These are phyloP conservation scores for Myripristis murdjan DNA, from an alignment of 2,797 vertebrate genomes.

Conservation along the genomic window DNA sequence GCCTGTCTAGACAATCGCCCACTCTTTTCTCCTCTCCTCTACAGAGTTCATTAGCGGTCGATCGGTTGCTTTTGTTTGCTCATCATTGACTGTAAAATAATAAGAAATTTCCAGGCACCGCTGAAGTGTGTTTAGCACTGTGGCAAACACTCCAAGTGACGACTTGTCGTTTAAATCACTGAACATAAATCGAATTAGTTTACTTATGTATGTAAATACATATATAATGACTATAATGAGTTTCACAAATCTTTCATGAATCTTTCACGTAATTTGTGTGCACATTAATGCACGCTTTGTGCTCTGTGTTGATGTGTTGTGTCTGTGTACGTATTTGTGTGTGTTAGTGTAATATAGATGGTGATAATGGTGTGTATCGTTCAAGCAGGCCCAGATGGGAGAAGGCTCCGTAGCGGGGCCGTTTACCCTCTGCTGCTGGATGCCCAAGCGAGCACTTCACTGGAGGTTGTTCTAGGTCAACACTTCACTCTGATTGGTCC, in stretches of 20 bases:
- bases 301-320: neutral
- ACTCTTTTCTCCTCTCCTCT: constrained; percentile 12
- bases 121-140: constrained; percentile 3
- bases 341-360: constrained; percentile 5
- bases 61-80: constrained; percentile 22
- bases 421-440: constrained; percentile 50
- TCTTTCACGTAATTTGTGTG: neutral
- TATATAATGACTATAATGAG: too few relatives aligned
- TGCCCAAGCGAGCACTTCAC: constrained; percentile 29
- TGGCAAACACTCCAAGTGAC: neutral
- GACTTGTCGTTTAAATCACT: neutral
- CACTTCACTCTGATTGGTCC: constrained; percentile 42
- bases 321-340: neutral
- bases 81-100: constrained; percentile 20
- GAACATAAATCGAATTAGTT: constrained; percentile 5
- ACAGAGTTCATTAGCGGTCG: constrained; percentile 27
- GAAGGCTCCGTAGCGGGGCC: constrained; percentile 50
- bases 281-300: neutral
- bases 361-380: neutral
- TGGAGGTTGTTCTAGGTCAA: constrained; percentile 46
- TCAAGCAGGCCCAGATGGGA: constrained; percentile 61
- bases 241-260: too few relatives aligned
- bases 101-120: constrained; percentile 16
- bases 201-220: neutral
- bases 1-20: constrained; percentile 11